Percentiles rank a stretch among this genome's conserved stretches.
Evolutionary conservation across 2,113 vertebrate species (phyloP).

Genomic region (Pyrgilauda ruficollis): DNA sequence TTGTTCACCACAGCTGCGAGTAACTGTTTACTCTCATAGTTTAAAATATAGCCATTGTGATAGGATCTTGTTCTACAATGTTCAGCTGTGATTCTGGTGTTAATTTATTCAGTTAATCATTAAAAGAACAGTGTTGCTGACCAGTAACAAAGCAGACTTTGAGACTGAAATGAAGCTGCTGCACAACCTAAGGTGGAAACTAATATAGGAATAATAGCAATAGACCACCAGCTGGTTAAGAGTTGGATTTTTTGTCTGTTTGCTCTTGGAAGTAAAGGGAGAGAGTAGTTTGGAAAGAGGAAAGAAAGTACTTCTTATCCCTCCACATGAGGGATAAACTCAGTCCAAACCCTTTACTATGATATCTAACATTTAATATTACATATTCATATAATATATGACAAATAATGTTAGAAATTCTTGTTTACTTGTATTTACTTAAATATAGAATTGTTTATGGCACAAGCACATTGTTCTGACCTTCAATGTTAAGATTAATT

Average conservation of each 20-base stretch:
- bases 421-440: conserved; percentile 29
- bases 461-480: conserved; percentile 39
- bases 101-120: conserved; percentile 37
- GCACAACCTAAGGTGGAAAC: neutral
- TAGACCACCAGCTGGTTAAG: neutral
- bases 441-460: conserved; percentile 19
- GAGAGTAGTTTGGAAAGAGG: neutral
- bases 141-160: neutral
- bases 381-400: neutral
- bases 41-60: conserved; percentile 7
- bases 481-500: neutral
- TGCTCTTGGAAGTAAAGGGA: neutral
- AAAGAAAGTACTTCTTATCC: neutral
- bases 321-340: neutral
- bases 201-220: neutral
- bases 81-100: neutral
- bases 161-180: neutral
- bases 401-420: neutral
- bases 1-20: neutral
- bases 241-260: neutral
- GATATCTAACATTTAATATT: neutral
- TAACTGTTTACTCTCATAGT: neutral
- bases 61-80: neutral
- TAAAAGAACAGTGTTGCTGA: neutral
- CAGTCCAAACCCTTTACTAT: neutral